These are phyloP conservation scores for Hyposmocoma kahamanoa DNA, from an alignment of 1,140 invertebrate genomes.

Conservation along the genomic window DNA sequence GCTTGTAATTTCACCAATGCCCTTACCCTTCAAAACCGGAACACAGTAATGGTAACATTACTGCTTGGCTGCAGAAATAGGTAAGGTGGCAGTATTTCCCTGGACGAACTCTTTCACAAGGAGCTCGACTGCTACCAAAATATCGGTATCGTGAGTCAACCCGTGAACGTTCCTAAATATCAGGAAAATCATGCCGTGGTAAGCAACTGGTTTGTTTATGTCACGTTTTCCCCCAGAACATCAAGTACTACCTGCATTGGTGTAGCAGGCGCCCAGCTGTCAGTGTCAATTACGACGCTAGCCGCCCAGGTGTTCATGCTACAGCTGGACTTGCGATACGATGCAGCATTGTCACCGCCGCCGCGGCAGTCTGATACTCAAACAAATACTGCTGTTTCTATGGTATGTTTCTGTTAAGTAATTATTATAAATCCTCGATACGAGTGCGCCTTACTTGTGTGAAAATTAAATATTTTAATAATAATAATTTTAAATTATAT, in stretches of 20 bases:
- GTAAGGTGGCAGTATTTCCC: too few relatives aligned
- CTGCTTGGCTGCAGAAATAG: too few relatives aligned
- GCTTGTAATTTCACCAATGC: too few relatives aligned
- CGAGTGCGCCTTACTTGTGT: background rate
- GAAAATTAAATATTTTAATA: background rate
- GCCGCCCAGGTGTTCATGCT: constrained; percentile 52
- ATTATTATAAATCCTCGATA: background rate
- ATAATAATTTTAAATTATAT: too few relatives aligned
- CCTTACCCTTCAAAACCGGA: too few relatives aligned
- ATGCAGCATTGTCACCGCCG: constrained; percentile 50
- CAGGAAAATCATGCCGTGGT: too few relatives aligned
- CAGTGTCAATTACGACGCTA: constrained; percentile 46
- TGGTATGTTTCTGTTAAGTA: constrained; percentile 33
- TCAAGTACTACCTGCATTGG: constrained; percentile 54
- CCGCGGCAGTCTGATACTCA: constrained; percentile 45
- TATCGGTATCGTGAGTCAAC: too few relatives aligned
- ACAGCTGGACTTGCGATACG: constrained; percentile 49
- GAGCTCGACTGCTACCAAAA: too few relatives aligned
- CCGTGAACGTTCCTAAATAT: too few relatives aligned
- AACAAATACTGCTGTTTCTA: constrained; percentile 58
- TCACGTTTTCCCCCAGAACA: constrained; percentile 31
- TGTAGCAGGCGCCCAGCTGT: constrained; percentile 49
- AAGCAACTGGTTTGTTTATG: constrained; percentile 4
- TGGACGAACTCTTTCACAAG: too few relatives aligned
- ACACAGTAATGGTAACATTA: too few relatives aligned